Evolutionary conservation across 2,113 vertebrate genomes (phyloP), one percentile per base, ranked within the genome.

Genomic region (Plotosus lineatus): DNA sequence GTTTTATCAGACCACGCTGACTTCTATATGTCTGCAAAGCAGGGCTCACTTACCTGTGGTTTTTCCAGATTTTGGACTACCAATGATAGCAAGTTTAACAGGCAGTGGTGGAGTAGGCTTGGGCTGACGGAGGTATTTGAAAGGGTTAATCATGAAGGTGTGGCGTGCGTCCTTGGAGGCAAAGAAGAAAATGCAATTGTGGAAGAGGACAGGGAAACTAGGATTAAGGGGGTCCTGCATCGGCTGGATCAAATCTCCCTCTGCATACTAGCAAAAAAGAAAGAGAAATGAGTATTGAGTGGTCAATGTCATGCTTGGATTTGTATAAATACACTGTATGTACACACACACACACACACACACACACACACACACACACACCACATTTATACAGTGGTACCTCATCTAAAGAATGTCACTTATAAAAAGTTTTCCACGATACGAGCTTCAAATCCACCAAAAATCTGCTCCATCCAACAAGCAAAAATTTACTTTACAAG

Each of bases 41-140:
- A 55, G 10, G 31, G 19, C 4, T 2, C 53, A 66, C 88, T 86
- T 89, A 99, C 98, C 92, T 90, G 96, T 95, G 51, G 94, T 98
- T 91, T 97, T 99, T 60, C 98, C 98, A 84, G 97, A 97, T 90
- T 97, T 98, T 74, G 97, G 95, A 83, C 95, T 95, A 78, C 98
- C 98, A 63, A 94, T 87, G 3, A 99, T 82, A 60, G 93, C 94
- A 80, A 99, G 88, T 91, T 92, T 96, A 78, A 98, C 72, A 56
- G 97, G 95, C 51, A 96, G 85, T 36, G 90, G 72, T 4, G 89
- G 87, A 14, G 87, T 91, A 69, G 96, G 95, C 86, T 94, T 95
- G 53, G 92, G 89, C 86, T 98, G 97, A 80, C 84, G 83, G 65
- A 98, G 94, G 85, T 96, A 99, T 90, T 95, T 97, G 81, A 99